These are phyloP conservation scores for Dysdera silvatica DNA, from an alignment of 1,140 invertebrate species.

Conservation along the genomic window DNA sequence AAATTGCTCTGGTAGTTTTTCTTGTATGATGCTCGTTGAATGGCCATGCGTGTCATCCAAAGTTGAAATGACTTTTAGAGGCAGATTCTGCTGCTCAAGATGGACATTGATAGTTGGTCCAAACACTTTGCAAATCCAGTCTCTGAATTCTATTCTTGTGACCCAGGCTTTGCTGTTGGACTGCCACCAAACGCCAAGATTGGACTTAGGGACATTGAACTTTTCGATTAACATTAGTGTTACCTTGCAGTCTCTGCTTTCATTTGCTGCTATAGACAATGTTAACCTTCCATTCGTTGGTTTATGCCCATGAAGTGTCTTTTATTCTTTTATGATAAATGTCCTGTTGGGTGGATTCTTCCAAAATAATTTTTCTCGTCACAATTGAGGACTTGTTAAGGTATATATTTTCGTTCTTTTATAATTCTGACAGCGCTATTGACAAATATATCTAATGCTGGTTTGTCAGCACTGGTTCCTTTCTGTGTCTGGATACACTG, in stretches of 20 bases:
- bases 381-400: not conserved
- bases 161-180: slow-evolving; percentile 1
- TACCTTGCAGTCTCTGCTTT: slow-evolving; percentile 2
- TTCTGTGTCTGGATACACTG: not conserved
- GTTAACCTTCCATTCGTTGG: slow-evolving; percentile 1
- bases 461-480: not conserved
- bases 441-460: not conserved
- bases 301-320: slow-evolving; percentile 3
- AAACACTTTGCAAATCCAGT: slow-evolving; percentile 1
- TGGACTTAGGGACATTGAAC: not conserved
- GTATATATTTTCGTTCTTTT: not conserved
- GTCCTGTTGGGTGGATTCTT: not conserved
- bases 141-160: not conserved
- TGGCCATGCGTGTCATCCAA: not conserved
- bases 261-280: slow-evolving; percentile 7
- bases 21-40: not conserved
- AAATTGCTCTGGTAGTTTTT: not conserved
- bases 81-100: not conserved
- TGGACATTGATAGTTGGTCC: not conserved
- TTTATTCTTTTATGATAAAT: not conserved
- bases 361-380: not conserved
- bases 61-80: not conserved
- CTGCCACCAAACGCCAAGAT: slow-evolving; percentile 11
- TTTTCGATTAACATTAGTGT: not conserved
- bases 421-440: not conserved